These are phyloP conservation scores for Octopus sinensis DNA, from an alignment of 1,140 invertebrate genomes.

Conservation along the genomic window DNA sequence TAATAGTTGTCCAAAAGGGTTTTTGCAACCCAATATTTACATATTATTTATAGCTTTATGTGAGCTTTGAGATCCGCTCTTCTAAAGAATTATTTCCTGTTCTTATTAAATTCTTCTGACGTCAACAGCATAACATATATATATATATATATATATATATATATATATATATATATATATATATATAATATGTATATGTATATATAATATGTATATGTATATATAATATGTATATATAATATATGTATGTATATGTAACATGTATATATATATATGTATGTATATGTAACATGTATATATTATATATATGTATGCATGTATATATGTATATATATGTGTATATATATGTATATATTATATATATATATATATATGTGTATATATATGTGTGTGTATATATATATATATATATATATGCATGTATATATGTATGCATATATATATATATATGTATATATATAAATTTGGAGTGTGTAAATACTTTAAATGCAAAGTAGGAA, in stretches of 20 bases:
- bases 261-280: too few relatives aligned
- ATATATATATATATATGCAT: neutral
- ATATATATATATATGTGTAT: neutral
- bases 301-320: too few relatives aligned
- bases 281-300: too few relatives aligned
- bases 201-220: slow-evolving; percentile 2
- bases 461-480: neutral
- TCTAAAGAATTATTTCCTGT: too few relatives aligned
- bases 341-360: too few relatives aligned
- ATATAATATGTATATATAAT: too few relatives aligned
- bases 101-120: too few relatives aligned
- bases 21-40: too few relatives aligned
- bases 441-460: neutral
- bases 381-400: neutral
- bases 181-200: neutral
- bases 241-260: too few relatives aligned
- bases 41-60: too few relatives aligned
- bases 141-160: slow-evolving; percentile 2
- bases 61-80: too few relatives aligned
- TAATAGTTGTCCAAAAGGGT: too few relatives aligned
- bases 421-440: neutral
- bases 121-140: neutral
- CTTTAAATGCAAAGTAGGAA: neutral
- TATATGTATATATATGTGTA: neutral
- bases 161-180: neutral